phyloP scores from a whole-genome alignment of 2,888 invertebrate species.

The Galeopsomyia nigrocyanea region DNA sequence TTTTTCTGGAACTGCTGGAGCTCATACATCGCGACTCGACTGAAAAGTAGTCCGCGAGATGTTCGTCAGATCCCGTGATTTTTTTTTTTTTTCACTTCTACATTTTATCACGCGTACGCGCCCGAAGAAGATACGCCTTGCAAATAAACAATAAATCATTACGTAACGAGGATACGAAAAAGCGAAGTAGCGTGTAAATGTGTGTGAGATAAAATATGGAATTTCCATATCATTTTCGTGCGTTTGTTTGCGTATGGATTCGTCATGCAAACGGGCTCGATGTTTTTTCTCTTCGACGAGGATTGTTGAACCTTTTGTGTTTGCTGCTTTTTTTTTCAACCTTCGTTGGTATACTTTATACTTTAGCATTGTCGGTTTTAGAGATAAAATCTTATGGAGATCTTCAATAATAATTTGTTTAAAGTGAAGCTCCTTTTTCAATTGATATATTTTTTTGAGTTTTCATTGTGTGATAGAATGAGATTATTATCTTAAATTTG shows the following conservation, averaged over 20 bases:
- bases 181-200: conserved; percentile 1
- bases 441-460: too few species aligned
- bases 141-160: conserved; percentile 40
- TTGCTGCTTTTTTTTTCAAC: background rate
- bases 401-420: background rate
- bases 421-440: too few species aligned
- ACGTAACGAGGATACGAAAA: background rate
- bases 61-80: background rate
- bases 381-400: background rate
- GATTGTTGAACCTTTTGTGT: background rate
- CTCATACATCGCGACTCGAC: conserved; percentile 34
- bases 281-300: background rate
- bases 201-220: conserved; percentile 11
- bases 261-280: background rate
- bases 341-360: background rate
- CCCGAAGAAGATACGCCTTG: conserved; percentile 5
- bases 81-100: conserved; percentile 3
- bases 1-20: conserved; percentile 36
- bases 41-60: conserved; percentile 1
- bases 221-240: background rate
- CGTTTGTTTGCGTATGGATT: background rate
- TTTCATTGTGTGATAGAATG: too few species aligned
- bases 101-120: background rate
- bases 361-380: background rate
- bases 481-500: too few species aligned